Evolutionary conservation across 2,797 vertebrate species (phyloP).

Genomic region (Anguilla pacifica): DNA sequence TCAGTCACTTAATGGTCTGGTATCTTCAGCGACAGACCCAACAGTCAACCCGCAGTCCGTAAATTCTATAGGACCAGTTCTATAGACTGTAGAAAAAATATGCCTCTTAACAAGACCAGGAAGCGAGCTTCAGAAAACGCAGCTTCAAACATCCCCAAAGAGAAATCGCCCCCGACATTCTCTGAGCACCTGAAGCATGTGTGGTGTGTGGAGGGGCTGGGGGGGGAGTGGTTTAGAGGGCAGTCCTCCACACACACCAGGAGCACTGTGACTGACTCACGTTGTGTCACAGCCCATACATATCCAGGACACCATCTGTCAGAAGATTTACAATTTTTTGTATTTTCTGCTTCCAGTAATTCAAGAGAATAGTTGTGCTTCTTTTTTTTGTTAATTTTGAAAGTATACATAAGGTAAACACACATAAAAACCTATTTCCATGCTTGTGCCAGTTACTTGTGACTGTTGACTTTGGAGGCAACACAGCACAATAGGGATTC

Average conservation of each 20-base stretch:
- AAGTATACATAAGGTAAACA: background rate
- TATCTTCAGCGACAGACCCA: background rate
- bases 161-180: slow-evolving; percentile 27
- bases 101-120: too few relatives aligned
- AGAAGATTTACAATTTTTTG: background rate
- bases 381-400: background rate
- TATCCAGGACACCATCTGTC: background rate
- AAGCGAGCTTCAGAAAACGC: background rate
- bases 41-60: background rate
- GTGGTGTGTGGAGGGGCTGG: background rate
- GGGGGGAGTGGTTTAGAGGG: background rate
- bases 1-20: background rate
- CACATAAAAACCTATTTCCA: background rate
- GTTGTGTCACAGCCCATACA: slow-evolving; percentile 3
- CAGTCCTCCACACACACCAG: background rate
- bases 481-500: background rate
- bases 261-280: background rate
- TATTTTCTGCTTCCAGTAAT: background rate
- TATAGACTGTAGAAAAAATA: too few relatives aligned
- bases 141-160: background rate
- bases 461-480: background rate
- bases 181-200: slow-evolving; percentile 4
- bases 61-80: too few relatives aligned
- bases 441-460: background rate
- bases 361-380: background rate